Evolutionary conservation across 2,888 invertebrate species (phyloP).

Genomic region (Anthophora plumipes): DNA sequence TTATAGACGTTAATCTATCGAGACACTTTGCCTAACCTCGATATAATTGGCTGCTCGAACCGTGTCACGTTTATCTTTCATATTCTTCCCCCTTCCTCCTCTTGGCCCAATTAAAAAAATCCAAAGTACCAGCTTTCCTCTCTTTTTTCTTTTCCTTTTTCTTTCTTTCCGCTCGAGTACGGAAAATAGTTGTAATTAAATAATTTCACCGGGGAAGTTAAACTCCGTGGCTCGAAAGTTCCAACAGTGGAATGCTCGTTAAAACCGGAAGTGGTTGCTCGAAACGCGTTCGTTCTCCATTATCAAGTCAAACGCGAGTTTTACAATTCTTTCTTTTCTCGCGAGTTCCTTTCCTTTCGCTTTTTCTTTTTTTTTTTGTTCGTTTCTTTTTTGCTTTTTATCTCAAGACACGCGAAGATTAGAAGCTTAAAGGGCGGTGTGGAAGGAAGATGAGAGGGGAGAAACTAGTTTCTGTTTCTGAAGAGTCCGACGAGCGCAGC

Average conservation of each 20-base stretch:
- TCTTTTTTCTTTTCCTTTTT: constrained; percentile 2
- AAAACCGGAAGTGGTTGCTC: constrained; percentile 11
- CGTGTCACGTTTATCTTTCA: constrained; percentile 10
- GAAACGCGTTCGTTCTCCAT: constrained; percentile 16
- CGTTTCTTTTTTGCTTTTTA: too few species aligned
- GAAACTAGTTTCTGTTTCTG: constrained; percentile 9
- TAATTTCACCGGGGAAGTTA: constrained; percentile 35
- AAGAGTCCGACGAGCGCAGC: constrained; percentile 8
- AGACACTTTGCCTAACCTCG: constrained; percentile 23
- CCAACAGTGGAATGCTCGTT: constrained; percentile 24
- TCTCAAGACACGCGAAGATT: not conserved
- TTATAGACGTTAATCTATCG: not conserved
- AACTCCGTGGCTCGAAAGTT: constrained; percentile 31
- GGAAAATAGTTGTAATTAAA: constrained; percentile 34
- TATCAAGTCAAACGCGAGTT: constrained; percentile 12
- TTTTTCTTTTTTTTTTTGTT: too few species aligned
- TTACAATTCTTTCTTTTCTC: not conserved
- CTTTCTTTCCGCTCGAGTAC: not conserved
- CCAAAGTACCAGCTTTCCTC: constrained; percentile 5
- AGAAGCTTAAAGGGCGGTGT: too few species aligned
- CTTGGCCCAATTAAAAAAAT: constrained; percentile 24
- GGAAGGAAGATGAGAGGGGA: not conserved
- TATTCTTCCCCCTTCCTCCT: not conserved
- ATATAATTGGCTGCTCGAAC: constrained; percentile 44
- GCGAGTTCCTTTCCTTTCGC: not conserved